Evolutionary conservation across 2,888 invertebrate species (phyloP).

Genomic region (Cecidostiba fungosa): DNA sequence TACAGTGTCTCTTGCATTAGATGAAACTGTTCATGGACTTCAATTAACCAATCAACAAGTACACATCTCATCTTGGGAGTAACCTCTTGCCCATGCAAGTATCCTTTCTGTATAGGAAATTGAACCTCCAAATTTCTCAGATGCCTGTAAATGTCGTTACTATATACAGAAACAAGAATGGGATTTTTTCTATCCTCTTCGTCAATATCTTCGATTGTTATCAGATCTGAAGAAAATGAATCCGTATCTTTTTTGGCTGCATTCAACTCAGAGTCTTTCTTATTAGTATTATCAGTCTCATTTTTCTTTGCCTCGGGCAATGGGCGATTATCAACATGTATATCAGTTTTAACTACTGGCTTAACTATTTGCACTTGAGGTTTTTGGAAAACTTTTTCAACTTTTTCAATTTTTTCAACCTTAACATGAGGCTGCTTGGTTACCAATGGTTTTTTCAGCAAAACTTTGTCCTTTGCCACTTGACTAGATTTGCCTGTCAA

Average conservation of each 20-base stretch:
- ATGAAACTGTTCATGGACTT: constrained; percentile 93
- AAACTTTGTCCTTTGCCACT: constrained; percentile 65
- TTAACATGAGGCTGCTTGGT: constrained; percentile 61
- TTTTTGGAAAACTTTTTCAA: constrained; percentile 60
- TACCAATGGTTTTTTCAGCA: constrained; percentile 67
- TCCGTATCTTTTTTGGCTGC: constrained; percentile 65
- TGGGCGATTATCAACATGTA: constrained; percentile 53
- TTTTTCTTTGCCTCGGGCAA: constrained; percentile 44
- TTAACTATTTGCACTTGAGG: constrained; percentile 68
- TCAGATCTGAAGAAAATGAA: constrained; percentile 73
- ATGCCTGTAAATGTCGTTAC: constrained; percentile 94
- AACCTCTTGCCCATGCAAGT: constrained; percentile 87
- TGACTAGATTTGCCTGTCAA: constrained; percentile 72
- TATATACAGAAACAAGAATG: constrained; percentile 90
- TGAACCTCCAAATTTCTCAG: constrained; percentile 88
- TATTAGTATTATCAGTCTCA: constrained; percentile 60
- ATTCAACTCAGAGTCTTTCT: constrained; percentile 55
- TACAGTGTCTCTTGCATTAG: constrained; percentile 94
- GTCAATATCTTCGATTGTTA: constrained; percentile 87
- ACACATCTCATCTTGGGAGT: constrained; percentile 93
- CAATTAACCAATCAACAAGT: constrained; percentile 96
- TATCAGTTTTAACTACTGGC: constrained; percentile 68
- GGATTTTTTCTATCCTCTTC: constrained; percentile 88
- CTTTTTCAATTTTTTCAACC: constrained; percentile 67
- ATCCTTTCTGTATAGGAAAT: constrained; percentile 85